Evolutionary conservation across 1,140 invertebrate genomes (phyloP), one percentile per base, ranked within the genome.

Genomic region (Aethina tumida): DNA sequence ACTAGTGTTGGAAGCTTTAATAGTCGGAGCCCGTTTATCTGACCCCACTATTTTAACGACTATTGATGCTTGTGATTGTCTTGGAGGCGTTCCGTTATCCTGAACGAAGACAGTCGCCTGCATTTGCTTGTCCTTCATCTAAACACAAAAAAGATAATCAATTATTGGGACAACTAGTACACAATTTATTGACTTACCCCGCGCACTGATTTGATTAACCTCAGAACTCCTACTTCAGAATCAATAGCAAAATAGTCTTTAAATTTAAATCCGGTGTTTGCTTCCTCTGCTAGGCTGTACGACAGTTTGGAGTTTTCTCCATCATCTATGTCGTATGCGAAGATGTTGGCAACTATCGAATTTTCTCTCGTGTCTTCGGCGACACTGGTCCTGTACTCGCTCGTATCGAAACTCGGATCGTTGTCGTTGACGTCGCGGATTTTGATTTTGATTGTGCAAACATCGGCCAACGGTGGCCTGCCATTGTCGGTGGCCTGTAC

Each of bases 371-470:
- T 63, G 65, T 88, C 84, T 69, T 79, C 74, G 21, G 81, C 79
- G 14, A 87, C 77, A 20, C 77, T 79, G 59, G 82, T 79, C 40
- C 67, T 68, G 60, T 85, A 84, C 20, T 69, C 72, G 81, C 84
- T 65, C 41, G 59, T 62, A 55, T 47, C n/a, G 7, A 31, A 38
- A 16, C 14, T 36, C 13, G 88, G 87, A 2, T 68, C 60, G 53
- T 91, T 92, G 58, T 93, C 89, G 64, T 93, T 93, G 48, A 87
- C 77, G 64, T 93, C 89, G 55, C 75, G 73, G 43, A 91, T 84
- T 30, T 77, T 79, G 17, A 93, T 80, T 69, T 84, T 88, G 50
- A 92, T 81, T 3, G 83, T 87, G 58, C 89, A 93, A 17, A 87
- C 78, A 52, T 88, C 85, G 49, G 88, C 85, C 18, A 92, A 64